Conservation (phyloP, 2,113 vertebrate species). For the Vicugna pacos region DNA sequence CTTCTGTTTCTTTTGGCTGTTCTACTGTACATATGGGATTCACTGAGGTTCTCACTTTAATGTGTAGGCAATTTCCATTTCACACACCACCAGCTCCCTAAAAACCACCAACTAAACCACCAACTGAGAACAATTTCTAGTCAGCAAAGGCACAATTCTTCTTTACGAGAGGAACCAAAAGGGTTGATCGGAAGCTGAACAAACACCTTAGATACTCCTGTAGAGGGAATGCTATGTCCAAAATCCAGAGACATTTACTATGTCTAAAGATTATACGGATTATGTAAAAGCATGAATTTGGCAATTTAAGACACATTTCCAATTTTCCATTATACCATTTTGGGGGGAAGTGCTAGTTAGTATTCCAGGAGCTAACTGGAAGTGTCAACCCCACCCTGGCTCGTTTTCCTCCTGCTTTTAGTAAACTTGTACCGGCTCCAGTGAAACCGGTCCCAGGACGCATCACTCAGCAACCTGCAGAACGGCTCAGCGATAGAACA, state of each 20-base stretch:
- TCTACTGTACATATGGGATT: background rate
- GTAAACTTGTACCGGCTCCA: background rate
- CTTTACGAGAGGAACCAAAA: slow-evolving; percentile 50
- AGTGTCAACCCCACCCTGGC: background rate
- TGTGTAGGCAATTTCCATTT: background rate
- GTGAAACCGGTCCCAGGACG: background rate
- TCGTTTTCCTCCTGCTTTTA: background rate
- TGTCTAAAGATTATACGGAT: background rate
- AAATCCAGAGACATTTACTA: slow-evolving; percentile 8
- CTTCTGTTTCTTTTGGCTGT: background rate
- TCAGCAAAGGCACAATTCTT: slow-evolving; percentile 22
- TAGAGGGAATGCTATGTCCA: background rate
- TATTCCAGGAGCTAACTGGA: background rate
- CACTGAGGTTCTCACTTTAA: slow-evolving; percentile 1
- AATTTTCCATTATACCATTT: background rate
- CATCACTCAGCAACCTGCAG: background rate
- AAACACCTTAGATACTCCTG: background rate
- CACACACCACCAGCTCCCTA: background rate
- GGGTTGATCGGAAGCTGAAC: background rate
- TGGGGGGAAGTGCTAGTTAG: background rate
- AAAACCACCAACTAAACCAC: slow-evolving; percentile 33
- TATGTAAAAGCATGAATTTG: background rate
- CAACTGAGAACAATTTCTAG: slow-evolving; percentile 15
- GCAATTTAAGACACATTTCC: background rate
- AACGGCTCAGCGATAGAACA: background rate